A percentile compares a stretch with the other conserved stretches of the same genome.
phyloP scores from a whole-genome alignment of 2,888 invertebrate genomes.

The Melangyna quadrimaculata region DNA sequence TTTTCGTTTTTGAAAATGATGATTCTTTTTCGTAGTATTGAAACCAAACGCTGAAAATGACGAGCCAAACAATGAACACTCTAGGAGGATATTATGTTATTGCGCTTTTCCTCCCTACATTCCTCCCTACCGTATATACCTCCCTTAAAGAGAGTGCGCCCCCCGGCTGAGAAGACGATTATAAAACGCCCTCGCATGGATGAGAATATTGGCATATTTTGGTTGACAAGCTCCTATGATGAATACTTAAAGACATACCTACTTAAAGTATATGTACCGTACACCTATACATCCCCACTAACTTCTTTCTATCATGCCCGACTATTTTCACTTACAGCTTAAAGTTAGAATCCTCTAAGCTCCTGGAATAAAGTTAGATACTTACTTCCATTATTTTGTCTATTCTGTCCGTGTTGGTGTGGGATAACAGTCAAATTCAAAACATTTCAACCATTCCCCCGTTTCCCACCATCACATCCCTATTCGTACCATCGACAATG shows the following conservation, averaged over 20 bases:
- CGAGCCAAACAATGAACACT: slow-evolving; percentile 63
- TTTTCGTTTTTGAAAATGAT: slow-evolving; percentile 1
- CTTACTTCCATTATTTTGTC: slow-evolving; percentile 6
- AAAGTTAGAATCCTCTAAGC: slow-evolving; percentile 19
- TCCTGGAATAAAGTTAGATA: background rate
- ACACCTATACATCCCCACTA: background rate
- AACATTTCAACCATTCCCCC: slow-evolving; percentile 59
- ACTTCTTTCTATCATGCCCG: background rate
- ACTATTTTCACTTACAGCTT: slow-evolving; percentile 60
- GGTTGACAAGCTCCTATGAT: slow-evolving; percentile 20
- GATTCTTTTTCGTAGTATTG: slow-evolving; percentile 30
- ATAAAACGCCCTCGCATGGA: slow-evolving; percentile 48
- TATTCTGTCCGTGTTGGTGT: slow-evolving; percentile 15
- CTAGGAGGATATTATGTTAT: slow-evolving; percentile 65
- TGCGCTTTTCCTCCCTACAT: slow-evolving; percentile 33
- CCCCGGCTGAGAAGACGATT: slow-evolving; percentile 32
- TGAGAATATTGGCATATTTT: slow-evolving; percentile 45
- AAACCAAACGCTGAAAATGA: slow-evolving; percentile 48
- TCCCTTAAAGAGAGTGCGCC: background rate
- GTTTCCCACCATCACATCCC: background rate
- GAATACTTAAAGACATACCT: slow-evolving; percentile 42
- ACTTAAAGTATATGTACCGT: background rate
- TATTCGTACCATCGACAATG: background rate
- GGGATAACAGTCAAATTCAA: slow-evolving; percentile 60
- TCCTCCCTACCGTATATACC: background rate